These are phyloP conservation scores for Drosophila tani DNA, from an alignment of 1,140 invertebrate species.

Conservation along the genomic window DNA sequence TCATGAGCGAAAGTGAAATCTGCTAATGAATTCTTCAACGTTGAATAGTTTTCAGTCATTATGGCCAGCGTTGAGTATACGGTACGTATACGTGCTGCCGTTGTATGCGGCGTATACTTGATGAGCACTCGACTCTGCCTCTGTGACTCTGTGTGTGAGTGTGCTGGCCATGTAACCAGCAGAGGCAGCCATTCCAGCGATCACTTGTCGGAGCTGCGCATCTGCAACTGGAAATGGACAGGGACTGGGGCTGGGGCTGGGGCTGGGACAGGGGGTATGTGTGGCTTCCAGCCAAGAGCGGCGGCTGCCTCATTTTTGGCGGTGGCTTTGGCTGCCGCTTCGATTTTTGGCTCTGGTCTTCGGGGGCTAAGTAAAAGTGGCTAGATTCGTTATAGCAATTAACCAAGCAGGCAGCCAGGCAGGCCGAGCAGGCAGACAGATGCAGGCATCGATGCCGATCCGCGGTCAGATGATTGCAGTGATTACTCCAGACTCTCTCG, in stretches of 20 bases:
- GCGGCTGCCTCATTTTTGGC: slow-evolving; percentile 26
- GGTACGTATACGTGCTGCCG: slow-evolving; percentile 28
- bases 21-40: slow-evolving; percentile 85
- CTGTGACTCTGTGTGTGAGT: slow-evolving; percentile 11
- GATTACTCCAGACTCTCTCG: slow-evolving; percentile 51
- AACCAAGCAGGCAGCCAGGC: slow-evolving; percentile 33
- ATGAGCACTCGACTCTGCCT: slow-evolving; percentile 31
- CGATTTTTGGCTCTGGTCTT: slow-evolving; percentile 46
- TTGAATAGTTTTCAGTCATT: slow-evolving; percentile 85
- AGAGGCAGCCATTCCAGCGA: slow-evolving; percentile 36
- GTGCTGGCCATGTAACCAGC: slow-evolving; percentile 44
- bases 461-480: slow-evolving; percentile 69
- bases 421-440: neutral
- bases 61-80: slow-evolving; percentile 52
- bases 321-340: slow-evolving; percentile 37
- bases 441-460: slow-evolving; percentile 56
- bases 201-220: slow-evolving; percentile 39
- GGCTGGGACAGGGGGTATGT: neutral
- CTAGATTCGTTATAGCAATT: slow-evolving; percentile 82
- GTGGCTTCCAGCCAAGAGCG: slow-evolving; percentile 18
- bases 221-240: slow-evolving; percentile 42
- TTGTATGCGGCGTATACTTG: slow-evolving; percentile 69
- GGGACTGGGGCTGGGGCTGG: slow-evolving; percentile 4
- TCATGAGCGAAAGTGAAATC: slow-evolving; percentile 85
- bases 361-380: slow-evolving; percentile 68